Evolutionary conservation across 2,888 invertebrate species (phyloP).

Genomic region (Spilarctia lutea): DNA sequence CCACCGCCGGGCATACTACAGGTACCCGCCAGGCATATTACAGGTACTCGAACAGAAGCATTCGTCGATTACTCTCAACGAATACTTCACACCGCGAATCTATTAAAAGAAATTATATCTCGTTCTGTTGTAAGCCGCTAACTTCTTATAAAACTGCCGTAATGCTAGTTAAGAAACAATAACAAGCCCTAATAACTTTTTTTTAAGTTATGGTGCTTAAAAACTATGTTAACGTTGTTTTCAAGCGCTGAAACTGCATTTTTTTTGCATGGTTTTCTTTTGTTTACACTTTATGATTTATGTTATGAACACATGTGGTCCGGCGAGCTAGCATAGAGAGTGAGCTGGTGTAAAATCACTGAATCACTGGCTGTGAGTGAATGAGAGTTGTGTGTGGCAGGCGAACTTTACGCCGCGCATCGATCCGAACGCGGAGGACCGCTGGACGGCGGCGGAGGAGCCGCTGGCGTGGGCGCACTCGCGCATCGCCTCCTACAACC

Average conservation of each 20-base stretch:
- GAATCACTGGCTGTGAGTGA: not conserved
- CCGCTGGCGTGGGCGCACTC: conserved; percentile 91
- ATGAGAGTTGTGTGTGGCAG: conserved; percentile 55
- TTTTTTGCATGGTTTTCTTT: not conserved
- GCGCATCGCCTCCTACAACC: conserved; percentile 93
- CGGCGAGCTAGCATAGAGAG: not conserved
- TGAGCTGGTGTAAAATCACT: not conserved
- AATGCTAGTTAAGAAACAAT: not conserved
- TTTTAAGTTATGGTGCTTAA: no score
- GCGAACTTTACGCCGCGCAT: conserved; percentile 86
- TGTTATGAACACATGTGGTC: not conserved
- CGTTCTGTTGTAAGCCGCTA: not conserved
- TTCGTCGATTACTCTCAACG: not conserved
- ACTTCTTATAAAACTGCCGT: not conserved
- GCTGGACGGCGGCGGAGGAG: conserved; percentile 91
- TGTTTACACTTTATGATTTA: not conserved
- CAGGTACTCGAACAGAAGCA: conserved; percentile 55
- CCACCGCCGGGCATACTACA: conserved; percentile 88
- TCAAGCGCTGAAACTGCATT: not conserved
- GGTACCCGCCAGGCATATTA: conserved; percentile 85
- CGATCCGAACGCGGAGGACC: conserved; percentile 82
- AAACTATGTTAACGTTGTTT: no score
- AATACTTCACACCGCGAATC: not conserved
- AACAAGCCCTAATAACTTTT: no score
- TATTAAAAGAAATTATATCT: not conserved